phyloP scores from a whole-genome alignment of 2,113 vertebrate genomes.

The Dasyurus viverrinus region DNA sequence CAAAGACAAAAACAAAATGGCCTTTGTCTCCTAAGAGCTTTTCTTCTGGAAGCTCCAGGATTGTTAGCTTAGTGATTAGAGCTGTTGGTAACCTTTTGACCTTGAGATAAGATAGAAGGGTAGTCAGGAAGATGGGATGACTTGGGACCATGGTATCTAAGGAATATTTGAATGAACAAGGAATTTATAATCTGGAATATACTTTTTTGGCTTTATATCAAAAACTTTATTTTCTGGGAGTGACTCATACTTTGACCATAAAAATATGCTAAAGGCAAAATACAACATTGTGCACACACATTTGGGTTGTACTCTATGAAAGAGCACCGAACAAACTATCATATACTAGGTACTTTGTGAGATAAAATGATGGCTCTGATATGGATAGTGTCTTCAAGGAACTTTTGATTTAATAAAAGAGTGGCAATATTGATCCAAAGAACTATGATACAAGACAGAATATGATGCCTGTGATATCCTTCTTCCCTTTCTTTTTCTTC shows the following conservation, averaged over 20 bases:
- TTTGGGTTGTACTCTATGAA: neutral
- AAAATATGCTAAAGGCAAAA: neutral
- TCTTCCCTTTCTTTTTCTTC: too few relatives aligned
- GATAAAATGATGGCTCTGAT: neutral
- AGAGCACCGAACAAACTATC: neutral
- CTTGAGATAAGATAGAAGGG: neutral
- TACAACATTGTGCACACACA: neutral
- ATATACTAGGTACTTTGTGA: neutral
- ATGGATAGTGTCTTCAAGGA: neutral
- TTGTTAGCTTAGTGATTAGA: neutral
- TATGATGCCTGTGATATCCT: neutral
- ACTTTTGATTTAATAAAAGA: neutral
- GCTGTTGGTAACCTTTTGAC: neutral
- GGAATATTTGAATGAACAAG: neutral
- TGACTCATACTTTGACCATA: neutral
- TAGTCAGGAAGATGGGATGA: neutral
- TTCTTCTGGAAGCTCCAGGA: neutral
- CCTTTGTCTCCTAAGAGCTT: neutral
- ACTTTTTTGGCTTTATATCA: neutral
- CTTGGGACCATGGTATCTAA: neutral
- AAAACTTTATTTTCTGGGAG: neutral
- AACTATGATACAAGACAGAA: neutral
- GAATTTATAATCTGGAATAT: neutral
- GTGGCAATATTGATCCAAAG: neutral
- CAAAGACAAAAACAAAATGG: neutral